Evolutionary conservation across 2,797 vertebrate species (phyloP).

Genomic region (Pseudochirops corinnae): DNA sequence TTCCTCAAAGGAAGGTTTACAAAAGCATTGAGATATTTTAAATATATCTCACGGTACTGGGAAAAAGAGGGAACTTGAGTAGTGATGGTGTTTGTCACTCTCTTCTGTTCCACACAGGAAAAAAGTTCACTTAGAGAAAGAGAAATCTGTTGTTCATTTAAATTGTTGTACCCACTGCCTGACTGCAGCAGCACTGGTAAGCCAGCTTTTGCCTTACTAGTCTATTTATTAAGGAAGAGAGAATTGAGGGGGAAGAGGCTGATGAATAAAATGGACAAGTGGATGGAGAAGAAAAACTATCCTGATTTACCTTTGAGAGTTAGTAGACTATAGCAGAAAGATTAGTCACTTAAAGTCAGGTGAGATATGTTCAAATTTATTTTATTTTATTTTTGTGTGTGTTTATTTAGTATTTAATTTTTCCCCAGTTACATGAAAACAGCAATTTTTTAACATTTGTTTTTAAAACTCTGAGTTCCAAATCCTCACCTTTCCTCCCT

Average conservation of each 20-base stretch:
- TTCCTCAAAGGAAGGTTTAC: background rate
- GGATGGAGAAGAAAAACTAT: background rate
- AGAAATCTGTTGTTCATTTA: constrained; percentile 69
- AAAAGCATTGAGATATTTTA: background rate
- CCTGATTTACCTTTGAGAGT: background rate
- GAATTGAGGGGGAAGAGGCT: background rate
- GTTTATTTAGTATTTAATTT: too few species aligned
- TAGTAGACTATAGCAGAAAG: background rate
- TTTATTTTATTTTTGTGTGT: too few species aligned
- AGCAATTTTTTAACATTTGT: too few species aligned
- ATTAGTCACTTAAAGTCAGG: background rate
- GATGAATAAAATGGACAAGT: background rate
- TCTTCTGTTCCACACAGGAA: constrained; percentile 84
- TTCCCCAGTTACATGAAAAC: too few species aligned
- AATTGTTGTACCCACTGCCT: constrained; percentile 86
- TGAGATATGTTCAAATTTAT: background rate
- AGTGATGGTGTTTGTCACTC: background rate
- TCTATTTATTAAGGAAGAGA: background rate
- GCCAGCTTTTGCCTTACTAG: constrained; percentile 46
- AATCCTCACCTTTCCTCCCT: too few species aligned
- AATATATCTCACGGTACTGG: background rate
- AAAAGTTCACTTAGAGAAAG: constrained; percentile 88
- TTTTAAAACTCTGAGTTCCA: too few species aligned
- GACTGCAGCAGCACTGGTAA: constrained; percentile 88
- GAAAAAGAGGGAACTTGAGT: background rate